Conservation (phyloP, 2,113 vertebrate genomes). For the Antechinus flavipes region DNA sequence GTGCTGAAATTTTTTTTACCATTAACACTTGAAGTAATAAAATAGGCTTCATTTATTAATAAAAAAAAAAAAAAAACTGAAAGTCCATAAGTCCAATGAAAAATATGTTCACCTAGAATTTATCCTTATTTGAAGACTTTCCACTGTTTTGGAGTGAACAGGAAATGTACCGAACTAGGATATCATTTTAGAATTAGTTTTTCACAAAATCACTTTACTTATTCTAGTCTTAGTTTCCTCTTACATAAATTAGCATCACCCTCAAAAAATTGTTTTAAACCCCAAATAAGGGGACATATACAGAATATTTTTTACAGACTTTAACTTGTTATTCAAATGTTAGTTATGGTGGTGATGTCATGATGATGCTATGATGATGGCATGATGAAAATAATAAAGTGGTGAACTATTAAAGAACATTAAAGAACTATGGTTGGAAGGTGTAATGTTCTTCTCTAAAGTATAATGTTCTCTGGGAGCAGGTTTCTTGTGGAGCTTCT, state of each 20-base stretch:
- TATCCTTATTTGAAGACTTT: not conserved
- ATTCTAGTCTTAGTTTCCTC: not conserved
- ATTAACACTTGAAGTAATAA: constrained; percentile 94
- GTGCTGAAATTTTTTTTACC: constrained; percentile 93
- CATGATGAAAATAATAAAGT: not conserved
- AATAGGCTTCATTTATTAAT: constrained; percentile 91
- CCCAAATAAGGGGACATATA: not conserved
- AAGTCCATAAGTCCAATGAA: too few relatives aligned
- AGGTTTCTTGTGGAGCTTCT: too few relatives aligned
- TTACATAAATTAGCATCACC: not conserved
- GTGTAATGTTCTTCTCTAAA: too few relatives aligned
- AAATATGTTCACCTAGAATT: not conserved
- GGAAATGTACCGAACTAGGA: not conserved
- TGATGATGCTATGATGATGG: too few relatives aligned
- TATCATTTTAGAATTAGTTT: not conserved
- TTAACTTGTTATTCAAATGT: too few relatives aligned
- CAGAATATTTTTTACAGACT: not conserved
- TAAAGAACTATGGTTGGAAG: too few relatives aligned
- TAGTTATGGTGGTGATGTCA: not conserved
- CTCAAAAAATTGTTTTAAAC: not conserved
- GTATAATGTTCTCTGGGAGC: too few relatives aligned
- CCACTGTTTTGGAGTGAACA: not conserved
- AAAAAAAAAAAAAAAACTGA: constrained; percentile 51
- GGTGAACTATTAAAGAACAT: not conserved
- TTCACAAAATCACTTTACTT: not conserved